Percentiles rank a stretch among this genome's conserved stretches.
Evolutionary conservation across 2,888 invertebrate species (phyloP).

Genomic region (Thymelicus lineola): DNA sequence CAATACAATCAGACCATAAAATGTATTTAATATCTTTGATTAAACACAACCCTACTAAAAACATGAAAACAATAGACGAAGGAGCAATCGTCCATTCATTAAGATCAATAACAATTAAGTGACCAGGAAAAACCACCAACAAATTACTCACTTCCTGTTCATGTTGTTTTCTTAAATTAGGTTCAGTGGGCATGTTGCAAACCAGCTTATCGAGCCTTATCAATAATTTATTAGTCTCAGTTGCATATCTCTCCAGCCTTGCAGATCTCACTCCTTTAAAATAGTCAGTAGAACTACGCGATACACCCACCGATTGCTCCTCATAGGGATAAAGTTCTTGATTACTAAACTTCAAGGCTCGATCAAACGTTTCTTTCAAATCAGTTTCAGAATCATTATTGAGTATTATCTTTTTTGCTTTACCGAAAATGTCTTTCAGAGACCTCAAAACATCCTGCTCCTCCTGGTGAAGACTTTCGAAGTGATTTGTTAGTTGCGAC

Average conservation of each 20-base stretch:
- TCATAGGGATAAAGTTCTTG: constrained; percentile 69
- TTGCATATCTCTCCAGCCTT: constrained; percentile 93
- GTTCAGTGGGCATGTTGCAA: constrained; percentile 90
- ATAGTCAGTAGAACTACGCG: constrained; percentile 88
- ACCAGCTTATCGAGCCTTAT: constrained; percentile 97
- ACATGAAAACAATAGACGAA: too few species aligned
- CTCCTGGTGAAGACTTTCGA: constrained; percentile 94
- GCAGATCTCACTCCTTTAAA: constrained; percentile 89
- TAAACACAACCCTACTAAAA: too few species aligned
- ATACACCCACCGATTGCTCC: constrained; percentile 87
- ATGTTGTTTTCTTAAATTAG: constrained; percentile 89
- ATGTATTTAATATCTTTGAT: too few species aligned
- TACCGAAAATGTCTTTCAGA: constrained; percentile 93
- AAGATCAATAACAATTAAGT: too few species aligned
- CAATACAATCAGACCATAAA: too few species aligned
- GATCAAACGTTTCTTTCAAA: constrained; percentile 84
- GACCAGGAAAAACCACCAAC: neutral
- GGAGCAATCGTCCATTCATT: too few species aligned
- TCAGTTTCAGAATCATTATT: constrained; percentile 89
- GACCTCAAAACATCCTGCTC: constrained; percentile 93
- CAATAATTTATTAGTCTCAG: constrained; percentile 97
- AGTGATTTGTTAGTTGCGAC: constrained; percentile 93
- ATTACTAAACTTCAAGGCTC: constrained; percentile 75
- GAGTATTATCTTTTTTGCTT: constrained; percentile 95
- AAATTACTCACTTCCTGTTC: constrained; percentile 85